Evolutionary conservation across 2,113 vertebrate genomes (phyloP), one percentile per base, ranked within the genome.

Genomic region (Abramis brama): DNA sequence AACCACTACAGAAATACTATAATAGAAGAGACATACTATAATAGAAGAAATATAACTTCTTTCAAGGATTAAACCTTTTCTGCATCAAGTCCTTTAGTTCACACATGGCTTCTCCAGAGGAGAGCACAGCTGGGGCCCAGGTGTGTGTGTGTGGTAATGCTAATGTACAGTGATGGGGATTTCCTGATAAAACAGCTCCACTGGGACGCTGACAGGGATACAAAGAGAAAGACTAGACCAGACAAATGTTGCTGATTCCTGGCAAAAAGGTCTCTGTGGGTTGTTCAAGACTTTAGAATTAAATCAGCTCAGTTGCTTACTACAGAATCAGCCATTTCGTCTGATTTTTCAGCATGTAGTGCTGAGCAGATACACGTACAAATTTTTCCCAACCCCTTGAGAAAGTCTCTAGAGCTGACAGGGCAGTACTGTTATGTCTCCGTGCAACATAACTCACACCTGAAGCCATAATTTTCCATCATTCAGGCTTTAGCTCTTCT

Each of bases 211-310:
- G 45, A 79, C 27, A 21, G 71, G 85, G 30, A 15, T 62, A 82
- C 12, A 12, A 82, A 50, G 57, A 82, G 86, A 87, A 79, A 81
- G 75, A 79, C 17, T 64, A 68, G 15, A 43, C 19, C 62, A 78
- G 60, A 27, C 12, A 83, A 90, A 66, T 43, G 33, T 33, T 25
- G 21, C 21, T 79, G 33, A 59, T 62, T 79, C 30, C 55, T 8
- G 17, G 27, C 10, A 79, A 25, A 43, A 45, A 47, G 4, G 7
- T 79, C 77, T 79, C 55, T 39, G 27, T 64, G 39, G 78, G n/a
- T 64, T 47, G 39, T 27, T 45, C 12, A 64, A 64, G 23, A 80
- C 13, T 45, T 19, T 0, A 45, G 57, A 62, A 64, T 45, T 64
- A 80, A 80, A 80, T 64, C 78, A 47, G 36, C 57, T 10, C 39